Evolutionary conservation across 2,888 invertebrate species (phyloP).

Genomic region (Hartigia nigra): DNA sequence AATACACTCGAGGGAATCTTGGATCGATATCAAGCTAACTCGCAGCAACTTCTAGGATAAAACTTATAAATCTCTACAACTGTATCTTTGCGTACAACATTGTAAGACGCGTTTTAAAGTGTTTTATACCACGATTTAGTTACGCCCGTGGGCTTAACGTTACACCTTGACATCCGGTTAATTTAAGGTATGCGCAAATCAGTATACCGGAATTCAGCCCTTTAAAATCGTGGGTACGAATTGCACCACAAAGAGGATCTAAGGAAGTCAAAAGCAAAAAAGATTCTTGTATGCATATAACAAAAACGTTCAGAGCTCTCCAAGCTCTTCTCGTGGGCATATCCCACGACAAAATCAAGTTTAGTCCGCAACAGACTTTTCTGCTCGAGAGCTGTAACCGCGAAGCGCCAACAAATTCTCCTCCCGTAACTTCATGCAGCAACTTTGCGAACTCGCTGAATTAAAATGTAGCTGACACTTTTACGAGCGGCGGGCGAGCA

Average conservation of each 20-base stretch:
- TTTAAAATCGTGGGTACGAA: background rate
- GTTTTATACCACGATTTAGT: no score
- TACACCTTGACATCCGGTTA: background rate
- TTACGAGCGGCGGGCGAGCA: conserved; percentile 1
- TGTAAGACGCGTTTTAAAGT: no score
- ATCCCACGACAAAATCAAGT: conserved; percentile 1
- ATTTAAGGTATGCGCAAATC: background rate
- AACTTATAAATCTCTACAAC: background rate
- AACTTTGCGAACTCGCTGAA: conserved; percentile 8
- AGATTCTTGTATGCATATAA: background rate
- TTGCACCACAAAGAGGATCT: background rate
- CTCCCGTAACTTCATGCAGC: background rate
- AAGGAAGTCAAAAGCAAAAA: background rate
- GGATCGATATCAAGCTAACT: conserved; percentile 11
- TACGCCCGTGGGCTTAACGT: background rate
- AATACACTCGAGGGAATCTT: background rate
- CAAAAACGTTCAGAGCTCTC: background rate
- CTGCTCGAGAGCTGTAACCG: background rate
- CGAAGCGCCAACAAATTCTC: conserved; percentile 4
- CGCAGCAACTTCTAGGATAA: background rate
- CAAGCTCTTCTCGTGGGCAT: background rate
- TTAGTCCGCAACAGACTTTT: background rate
- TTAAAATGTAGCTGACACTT: conserved; percentile 7
- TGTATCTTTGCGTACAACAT: background rate
- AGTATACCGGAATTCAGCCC: background rate